Evolutionary conservation across 2,113 vertebrate species (phyloP).

Genomic region (Triplophysa tibetana): DNA sequence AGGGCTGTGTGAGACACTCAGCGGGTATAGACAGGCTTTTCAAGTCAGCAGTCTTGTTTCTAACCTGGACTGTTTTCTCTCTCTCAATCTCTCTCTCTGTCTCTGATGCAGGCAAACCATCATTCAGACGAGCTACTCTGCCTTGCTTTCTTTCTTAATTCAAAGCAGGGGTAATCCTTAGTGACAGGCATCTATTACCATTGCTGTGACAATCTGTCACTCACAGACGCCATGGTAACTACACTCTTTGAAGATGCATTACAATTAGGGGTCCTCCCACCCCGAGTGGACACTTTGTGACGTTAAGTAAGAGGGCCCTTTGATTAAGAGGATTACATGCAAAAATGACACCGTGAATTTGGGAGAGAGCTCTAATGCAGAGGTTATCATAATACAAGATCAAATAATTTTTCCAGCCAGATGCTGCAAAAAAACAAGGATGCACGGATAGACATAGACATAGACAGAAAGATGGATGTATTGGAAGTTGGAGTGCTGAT

Average conservation of each 20-base stretch:
- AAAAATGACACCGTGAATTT: slow-evolving; percentile 45
- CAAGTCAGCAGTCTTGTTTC: slow-evolving; percentile 17
- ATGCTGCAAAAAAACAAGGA: too few species aligned
- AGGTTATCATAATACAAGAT: neutral
- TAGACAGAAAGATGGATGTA: too few species aligned
- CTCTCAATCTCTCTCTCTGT: slow-evolving; percentile 2
- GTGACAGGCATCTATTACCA: slow-evolving; percentile 47
- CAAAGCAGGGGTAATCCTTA: slow-evolving; percentile 36
- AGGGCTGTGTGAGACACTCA: slow-evolving; percentile 14
- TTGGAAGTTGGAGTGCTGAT: too few species aligned
- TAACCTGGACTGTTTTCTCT: slow-evolving; percentile 15
- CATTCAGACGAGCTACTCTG: slow-evolving; percentile 24
- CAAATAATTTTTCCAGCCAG: too few species aligned
- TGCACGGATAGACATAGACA: too few species aligned
- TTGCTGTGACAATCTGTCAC: slow-evolving; percentile 50
- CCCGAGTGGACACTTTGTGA: slow-evolving; percentile 32
- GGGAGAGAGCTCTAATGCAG: neutral
- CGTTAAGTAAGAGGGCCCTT: slow-evolving; percentile 41
- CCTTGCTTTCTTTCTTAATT: slow-evolving; percentile 48
- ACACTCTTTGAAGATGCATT: slow-evolving; percentile 37
- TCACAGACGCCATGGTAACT: slow-evolving; percentile 44
- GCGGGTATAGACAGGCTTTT: slow-evolving; percentile 34
- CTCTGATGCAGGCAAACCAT: slow-evolving; percentile 12
- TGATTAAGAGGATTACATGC: slow-evolving; percentile 49
- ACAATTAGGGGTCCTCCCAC: slow-evolving; percentile 37